Evolutionary conservation across 2,113 vertebrate genomes (phyloP), one percentile per base, ranked within the genome.

Genomic region (Nicator chloris): DNA sequence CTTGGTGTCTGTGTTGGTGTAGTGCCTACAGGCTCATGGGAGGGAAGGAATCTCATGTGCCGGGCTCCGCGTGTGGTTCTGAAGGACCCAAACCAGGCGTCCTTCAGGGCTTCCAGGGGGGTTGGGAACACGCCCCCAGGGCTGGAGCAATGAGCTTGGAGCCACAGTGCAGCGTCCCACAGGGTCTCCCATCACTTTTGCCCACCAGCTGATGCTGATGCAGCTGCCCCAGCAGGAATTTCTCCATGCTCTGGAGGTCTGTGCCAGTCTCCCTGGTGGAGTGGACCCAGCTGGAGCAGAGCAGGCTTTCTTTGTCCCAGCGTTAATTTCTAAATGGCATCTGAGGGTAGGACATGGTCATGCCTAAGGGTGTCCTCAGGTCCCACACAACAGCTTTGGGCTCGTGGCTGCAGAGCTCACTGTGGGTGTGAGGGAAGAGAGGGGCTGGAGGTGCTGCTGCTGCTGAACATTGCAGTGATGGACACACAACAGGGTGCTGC

Each of bases 251-350:
- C 22, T 63, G 39, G 22, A 50, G 39, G 47, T n/a, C 53, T 0
- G 0, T 54, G 51, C 39, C 0, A 0, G 4, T 51, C 37, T 73
- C 16, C 22, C 26, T 1, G 3, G 5, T 11, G 44, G 66, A 64
- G 42, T 15, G 11, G 9, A 69, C 15, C 10, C 3, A 6, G 14
- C 73, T 57, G 73, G 51, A 71, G 33, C 30, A 50, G 39, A 70
- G 44, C 1, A 0, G 35, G 11, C 8, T 64, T 33, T 21, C 50
- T 31, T 27, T 2, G 0, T 54, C 24, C 40, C 35, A 11, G 6
- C 17, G 57, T 27, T 27, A 26, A 30, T 50, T 66, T 37, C 37
- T 71, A 53, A 50, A 4, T 2, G 2, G 10, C 76, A 24, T 33
- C 73, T n/a, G 50, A 47, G 68, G 35, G 15, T 26, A 26, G 1